phyloP scores from a whole-genome alignment of 2,888 invertebrate species.

The Glaucopsyche alexis region DNA sequence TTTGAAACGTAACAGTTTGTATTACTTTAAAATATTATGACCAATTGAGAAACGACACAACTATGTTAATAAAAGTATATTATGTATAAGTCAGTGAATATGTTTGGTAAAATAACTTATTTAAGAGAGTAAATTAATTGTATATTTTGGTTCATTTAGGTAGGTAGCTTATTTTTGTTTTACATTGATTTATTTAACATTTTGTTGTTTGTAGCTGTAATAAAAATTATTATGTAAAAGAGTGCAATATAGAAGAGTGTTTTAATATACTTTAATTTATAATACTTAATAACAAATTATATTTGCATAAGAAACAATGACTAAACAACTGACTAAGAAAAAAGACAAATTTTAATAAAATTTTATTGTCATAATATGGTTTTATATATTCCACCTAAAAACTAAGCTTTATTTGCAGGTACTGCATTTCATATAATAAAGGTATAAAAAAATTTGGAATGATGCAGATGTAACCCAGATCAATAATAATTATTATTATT shows the following conservation, averaged over 20 bases:
- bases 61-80: no score
- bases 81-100: no score
- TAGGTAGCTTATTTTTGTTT: background rate
- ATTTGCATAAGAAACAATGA: background rate
- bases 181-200: background rate
- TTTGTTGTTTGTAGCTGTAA: background rate
- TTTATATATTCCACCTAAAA: conserved; percentile 31
- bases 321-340: background rate
- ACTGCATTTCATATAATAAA: conserved; percentile 3
- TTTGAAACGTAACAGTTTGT: background rate
- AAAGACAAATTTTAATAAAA: conserved; percentile 10
- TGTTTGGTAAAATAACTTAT: background rate
- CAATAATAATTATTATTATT: conserved; percentile 21
- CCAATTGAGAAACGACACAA: background rate
- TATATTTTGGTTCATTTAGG: background rate
- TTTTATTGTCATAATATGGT: conserved; percentile 27
- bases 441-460: conserved; percentile 32
- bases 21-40: background rate
- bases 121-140: background rate
- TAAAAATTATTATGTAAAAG: background rate
- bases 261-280: background rate
- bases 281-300: background rate
- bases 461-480: conserved; percentile 28
- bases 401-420: conserved; percentile 1
- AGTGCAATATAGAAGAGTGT: conserved; percentile 4